Evolutionary conservation across 2,113 vertebrate genomes (phyloP).

Genomic region (Scophthalmus maximus): DNA sequence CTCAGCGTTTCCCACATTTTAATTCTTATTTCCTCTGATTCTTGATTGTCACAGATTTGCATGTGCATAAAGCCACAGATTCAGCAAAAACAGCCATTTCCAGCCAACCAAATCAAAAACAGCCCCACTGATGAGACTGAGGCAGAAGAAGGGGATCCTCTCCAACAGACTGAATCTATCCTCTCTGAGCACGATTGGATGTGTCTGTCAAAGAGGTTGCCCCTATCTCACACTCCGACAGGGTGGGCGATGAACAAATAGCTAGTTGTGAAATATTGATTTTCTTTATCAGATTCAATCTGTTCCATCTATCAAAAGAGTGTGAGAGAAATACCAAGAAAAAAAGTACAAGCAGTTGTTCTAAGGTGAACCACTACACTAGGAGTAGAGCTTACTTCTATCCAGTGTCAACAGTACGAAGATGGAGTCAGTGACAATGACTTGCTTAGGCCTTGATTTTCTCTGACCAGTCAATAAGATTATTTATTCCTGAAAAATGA

Average conservation of each 20-base stretch:
- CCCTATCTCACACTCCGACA: background rate
- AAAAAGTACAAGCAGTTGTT: no score
- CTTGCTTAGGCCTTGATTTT: background rate
- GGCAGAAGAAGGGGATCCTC: constrained; percentile 38
- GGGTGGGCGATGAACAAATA: no score
- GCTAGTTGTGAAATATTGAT: no score
- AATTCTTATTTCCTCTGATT: no score
- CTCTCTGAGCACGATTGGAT: background rate
- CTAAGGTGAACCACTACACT: no score
- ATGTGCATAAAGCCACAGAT: background rate
- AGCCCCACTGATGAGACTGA: constrained; percentile 1
- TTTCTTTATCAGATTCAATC: constrained; percentile 23
- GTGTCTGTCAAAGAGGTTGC: background rate
- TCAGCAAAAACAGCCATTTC: background rate
- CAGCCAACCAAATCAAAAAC: constrained; percentile 30
- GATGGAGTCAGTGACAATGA: constrained; percentile 1
- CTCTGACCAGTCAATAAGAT: constrained; percentile 9
- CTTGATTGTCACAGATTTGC: constrained; percentile 4
- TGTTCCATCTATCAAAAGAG: background rate
- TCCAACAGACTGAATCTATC: constrained; percentile 44
- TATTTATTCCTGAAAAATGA: constrained; percentile 3
- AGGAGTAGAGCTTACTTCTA: no score
- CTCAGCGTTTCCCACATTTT: no score
- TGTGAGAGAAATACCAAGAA: background rate
- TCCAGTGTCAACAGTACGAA: background rate